Percentiles rank a stretch among this genome's conserved stretches.
Evolutionary conservation across 2,797 vertebrate genomes (phyloP).

Genomic region (Xiphophorus birchmanni): DNA sequence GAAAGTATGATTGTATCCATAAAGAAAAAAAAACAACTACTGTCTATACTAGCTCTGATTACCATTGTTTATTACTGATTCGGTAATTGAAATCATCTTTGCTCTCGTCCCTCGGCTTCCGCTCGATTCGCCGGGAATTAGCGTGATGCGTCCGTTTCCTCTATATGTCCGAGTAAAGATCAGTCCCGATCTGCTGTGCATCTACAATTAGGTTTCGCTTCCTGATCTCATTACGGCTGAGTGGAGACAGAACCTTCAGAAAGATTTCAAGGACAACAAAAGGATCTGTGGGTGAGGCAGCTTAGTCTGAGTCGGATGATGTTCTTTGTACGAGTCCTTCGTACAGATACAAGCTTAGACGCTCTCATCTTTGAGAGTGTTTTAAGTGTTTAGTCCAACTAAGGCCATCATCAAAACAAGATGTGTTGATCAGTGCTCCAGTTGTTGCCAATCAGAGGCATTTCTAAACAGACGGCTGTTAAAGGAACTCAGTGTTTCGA

Average conservation of each 20-base stretch:
- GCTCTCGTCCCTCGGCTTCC: background rate
- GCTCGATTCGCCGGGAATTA: background rate
- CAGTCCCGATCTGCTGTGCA: background rate
- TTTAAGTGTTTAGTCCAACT: too few relatives aligned
- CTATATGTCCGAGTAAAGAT: background rate
- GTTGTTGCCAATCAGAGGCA: too few relatives aligned
- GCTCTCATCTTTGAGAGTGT: too few relatives aligned
- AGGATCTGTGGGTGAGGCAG: background rate
- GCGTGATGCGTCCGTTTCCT: background rate
- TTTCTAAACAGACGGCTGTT: too few relatives aligned
- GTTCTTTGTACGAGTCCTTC: background rate
- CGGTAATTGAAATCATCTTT: background rate
- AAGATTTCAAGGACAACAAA: conserved; percentile 7
- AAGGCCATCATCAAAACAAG: too few relatives aligned
- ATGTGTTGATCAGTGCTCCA: too few relatives aligned
- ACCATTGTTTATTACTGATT: background rate
- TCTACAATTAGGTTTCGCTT: background rate
- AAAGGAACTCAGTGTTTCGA: too few relatives aligned
- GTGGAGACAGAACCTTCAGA: conserved; percentile 1
- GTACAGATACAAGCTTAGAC: background rate
- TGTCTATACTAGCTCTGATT: background rate
- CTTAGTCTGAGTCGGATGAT: background rate
- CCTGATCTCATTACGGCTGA: conserved; percentile 2
- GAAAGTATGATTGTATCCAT: conserved; percentile 1
- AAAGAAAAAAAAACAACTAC: background rate